These are phyloP conservation scores for Netelia melanura DNA, from an alignment of 2,888 invertebrate species.

Conservation along the genomic window DNA sequence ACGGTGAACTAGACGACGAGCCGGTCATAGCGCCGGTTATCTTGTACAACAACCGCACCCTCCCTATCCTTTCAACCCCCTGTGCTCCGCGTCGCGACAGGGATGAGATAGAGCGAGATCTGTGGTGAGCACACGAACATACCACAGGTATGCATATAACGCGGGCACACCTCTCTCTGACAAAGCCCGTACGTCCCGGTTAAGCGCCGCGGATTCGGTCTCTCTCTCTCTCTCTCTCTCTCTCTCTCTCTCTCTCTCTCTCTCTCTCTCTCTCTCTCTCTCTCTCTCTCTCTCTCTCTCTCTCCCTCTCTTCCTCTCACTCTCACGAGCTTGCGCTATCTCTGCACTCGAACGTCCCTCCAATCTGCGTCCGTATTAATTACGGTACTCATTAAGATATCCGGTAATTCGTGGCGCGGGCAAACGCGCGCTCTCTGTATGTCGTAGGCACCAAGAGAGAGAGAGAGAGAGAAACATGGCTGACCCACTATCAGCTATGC, in stretches of 20 bases:
- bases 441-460: not conserved
- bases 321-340: slow-evolving; percentile 60
- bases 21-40: slow-evolving; percentile 75
- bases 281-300: slow-evolving; percentile 71
- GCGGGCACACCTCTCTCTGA: slow-evolving; percentile 67
- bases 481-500: slow-evolving; percentile 57
- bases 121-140: slow-evolving; percentile 30
- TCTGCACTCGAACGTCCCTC: slow-evolving; percentile 78
- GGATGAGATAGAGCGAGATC: slow-evolving; percentile 54
- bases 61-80: slow-evolving; percentile 29
- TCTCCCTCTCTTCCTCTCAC: slow-evolving; percentile 14
- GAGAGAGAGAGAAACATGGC: not conserved
- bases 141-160: slow-evolving; percentile 48
- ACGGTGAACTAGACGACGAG: slow-evolving; percentile 40
- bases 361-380: slow-evolving; percentile 84
- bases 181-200: slow-evolving; percentile 82
- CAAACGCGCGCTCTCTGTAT: slow-evolving; percentile 43
- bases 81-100: slow-evolving; percentile 10
- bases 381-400: slow-evolving; percentile 84
- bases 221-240: slow-evolving; percentile 65
- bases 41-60: slow-evolving; percentile 78
- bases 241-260: slow-evolving; percentile 3
- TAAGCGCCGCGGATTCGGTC: slow-evolving; percentile 81
- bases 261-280: slow-evolving; percentile 70
- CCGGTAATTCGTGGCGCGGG: slow-evolving; percentile 81